phyloP scores from a whole-genome alignment of 2,888 invertebrate genomes.

The Dyspetes luteomarginatus region DNA sequence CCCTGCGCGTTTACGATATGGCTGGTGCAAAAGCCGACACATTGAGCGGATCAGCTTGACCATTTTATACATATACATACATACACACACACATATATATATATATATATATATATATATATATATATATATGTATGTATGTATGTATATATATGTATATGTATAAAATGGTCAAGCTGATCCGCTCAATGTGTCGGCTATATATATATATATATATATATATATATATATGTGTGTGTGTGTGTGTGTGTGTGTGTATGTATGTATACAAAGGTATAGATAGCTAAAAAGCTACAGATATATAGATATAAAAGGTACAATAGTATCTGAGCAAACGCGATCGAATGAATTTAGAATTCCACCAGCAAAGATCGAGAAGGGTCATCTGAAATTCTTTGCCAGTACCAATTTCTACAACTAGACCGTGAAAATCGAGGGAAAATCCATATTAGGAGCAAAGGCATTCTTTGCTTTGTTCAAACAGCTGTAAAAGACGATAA shows the following conservation, averaged over 20 bases:
- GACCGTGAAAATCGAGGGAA: neutral
- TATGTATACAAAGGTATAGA: too few relatives aligned
- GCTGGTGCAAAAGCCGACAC: conserved; percentile 5
- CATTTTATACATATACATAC: neutral
- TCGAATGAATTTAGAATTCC: conserved; percentile 10
- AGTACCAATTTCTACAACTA: too few relatives aligned
- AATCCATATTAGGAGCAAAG: neutral
- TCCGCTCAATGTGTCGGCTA: neutral
- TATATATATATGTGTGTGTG: too few relatives aligned
- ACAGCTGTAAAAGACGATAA: neutral
- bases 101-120: too few relatives aligned
- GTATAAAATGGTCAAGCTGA: neutral
- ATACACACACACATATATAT: too few relatives aligned
- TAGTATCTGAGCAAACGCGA: neutral
- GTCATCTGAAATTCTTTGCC: conserved; percentile 26
- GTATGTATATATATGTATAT: neutral
- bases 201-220: too few relatives aligned
- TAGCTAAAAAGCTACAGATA: too few relatives aligned
- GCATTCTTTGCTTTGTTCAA: neutral
- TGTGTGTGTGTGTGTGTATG: too few relatives aligned
- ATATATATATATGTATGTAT: too few relatives aligned
- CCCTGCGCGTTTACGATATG: too few relatives aligned
- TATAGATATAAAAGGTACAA: too few relatives aligned
- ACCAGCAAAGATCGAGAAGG: conserved; percentile 5
- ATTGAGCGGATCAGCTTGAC: conserved; percentile 2